Percentiles rank a stretch among this genome's conserved stretches.
Evolutionary conservation across 1,140 invertebrate species (phyloP).

Genomic region (Globodera ellingtonae): DNA sequence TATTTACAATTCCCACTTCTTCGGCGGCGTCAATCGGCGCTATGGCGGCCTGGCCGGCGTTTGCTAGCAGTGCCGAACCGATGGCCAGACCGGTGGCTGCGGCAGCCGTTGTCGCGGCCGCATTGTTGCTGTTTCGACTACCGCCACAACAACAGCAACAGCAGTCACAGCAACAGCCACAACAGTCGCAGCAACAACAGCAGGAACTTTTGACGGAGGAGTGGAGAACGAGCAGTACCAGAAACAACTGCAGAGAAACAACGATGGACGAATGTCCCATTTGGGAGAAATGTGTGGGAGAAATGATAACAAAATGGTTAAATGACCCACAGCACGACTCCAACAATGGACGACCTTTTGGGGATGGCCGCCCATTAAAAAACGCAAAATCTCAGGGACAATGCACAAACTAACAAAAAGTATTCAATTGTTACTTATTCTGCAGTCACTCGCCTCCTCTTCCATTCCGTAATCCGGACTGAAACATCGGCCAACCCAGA

Average conservation of each 20-base stretch:
- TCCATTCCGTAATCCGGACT: too few relatives aligned
- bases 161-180: slow-evolving; percentile 7
- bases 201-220: neutral
- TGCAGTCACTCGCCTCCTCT: too few relatives aligned
- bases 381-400: too few relatives aligned
- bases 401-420: too few relatives aligned
- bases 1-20: neutral
- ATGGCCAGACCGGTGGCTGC: neutral
- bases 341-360: neutral
- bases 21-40: neutral
- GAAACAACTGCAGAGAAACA: neutral
- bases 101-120: neutral
- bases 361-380: slow-evolving; percentile 2
- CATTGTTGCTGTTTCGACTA: neutral
- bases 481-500: too few relatives aligned
- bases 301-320: neutral
- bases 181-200: slow-evolving; percentile 20
- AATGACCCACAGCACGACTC: neutral
- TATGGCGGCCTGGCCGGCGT: neutral
- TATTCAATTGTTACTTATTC: too few relatives aligned
- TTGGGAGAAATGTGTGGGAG: neutral
- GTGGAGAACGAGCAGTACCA: neutral
- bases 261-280: neutral
- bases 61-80: neutral
- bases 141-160: slow-evolving; percentile 7